Evolutionary conservation across 2,797 vertebrate genomes (phyloP), one percentile per base, ranked within the genome.

Genomic region (Coendou prehensilis): DNA sequence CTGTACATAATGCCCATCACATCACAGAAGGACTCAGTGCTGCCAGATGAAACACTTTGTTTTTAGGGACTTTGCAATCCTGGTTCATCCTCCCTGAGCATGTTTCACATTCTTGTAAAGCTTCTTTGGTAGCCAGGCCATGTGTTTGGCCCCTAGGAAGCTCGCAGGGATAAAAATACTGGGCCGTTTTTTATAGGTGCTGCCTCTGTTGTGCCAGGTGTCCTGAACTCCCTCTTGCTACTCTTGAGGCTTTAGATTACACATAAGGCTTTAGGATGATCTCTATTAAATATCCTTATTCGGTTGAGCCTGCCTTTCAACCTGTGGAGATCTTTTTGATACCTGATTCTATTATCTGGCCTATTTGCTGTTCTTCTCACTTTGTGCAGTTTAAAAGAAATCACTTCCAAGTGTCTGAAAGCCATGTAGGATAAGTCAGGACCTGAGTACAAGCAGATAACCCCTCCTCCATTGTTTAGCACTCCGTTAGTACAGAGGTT

Each of bases 251-350:
- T 69, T 78, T 93, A 20, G 80, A 75, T 91, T 84, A 81, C 23
- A 33, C 15, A 56, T 28, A 91, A 37, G 45, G 45, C 37, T 89
- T 87, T 75, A 10, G 33, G 3, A 41, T 81, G 17, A 75, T 83
- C 57, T 15, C 37, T 83, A 15, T 92, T 86, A 93, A 93, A 75
- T 89, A 73, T 22, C 45, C 56, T 83, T 82, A 45, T 82, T 92
- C 63, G 57, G 76, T 94, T 75, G 57, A 71, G n/a, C 63, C 54
- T 63, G 10, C 50, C 30, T 59, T 87, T 87, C 76, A 87, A 22
- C 78, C 47, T 18, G 0, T 54, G 81, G 85, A 69, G 61, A 81
- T 69, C 64, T 81, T 84, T 87, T 41, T 80, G 82, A 47, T 45
- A 64, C 47, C 61, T 64, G 8, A 63, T 87, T 87, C 71, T 88